A percentile compares a stretch with the other conserved stretches of the same genome.
These are phyloP conservation scores for Muraenolepis orangiensis DNA, from an alignment of 2,797 vertebrate species.

Conservation along the genomic window DNA sequence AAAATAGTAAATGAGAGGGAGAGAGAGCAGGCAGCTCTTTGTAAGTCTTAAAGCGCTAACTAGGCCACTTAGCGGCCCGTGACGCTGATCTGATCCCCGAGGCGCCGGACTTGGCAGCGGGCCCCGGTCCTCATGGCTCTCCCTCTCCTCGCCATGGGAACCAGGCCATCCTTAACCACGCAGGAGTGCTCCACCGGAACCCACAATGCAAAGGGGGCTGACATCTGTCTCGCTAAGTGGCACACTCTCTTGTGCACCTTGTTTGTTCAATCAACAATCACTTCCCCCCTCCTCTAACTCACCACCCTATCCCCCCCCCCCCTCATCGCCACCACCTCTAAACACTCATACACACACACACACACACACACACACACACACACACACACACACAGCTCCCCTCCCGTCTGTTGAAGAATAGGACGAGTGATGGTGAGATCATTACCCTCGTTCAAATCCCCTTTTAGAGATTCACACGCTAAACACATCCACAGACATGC, in stretches of 20 bases:
- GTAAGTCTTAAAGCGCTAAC: conserved; percentile 76
- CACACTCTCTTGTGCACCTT: conserved; percentile 71
- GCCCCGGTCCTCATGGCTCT: conserved; percentile 66
- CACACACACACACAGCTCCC: not conserved
- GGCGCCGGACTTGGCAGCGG: conserved; percentile 71
- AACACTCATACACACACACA: not conserved
- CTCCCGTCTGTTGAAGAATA: conserved; percentile 17
- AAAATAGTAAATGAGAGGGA: conserved; percentile 43
- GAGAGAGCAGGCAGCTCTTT: conserved; percentile 66
- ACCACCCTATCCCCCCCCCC: not conserved
- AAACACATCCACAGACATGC: conserved; percentile 6
- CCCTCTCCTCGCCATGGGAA: conserved; percentile 72
- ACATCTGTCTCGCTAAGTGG: conserved; percentile 78
- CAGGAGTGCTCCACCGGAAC: conserved; percentile 66
- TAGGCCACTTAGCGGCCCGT: conserved; percentile 76
- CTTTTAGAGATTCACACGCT: not conserved
- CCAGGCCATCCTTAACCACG: conserved; percentile 74
- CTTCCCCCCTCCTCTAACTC: too few relatives aligned
- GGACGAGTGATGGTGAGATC: conserved; percentile 40
- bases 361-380: conserved; percentile 1
- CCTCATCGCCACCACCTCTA: not conserved
- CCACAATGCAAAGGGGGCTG: conserved; percentile 71
- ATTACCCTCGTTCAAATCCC: conserved; percentile 19
- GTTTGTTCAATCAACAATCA: conserved; percentile 70
- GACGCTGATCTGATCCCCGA: conserved; percentile 73